Percentiles rank a stretch among this genome's conserved stretches.
These are phyloP conservation scores for Triplophysa tibetana DNA, from an alignment of 2,113 vertebrate species.

Conservation along the genomic window DNA sequence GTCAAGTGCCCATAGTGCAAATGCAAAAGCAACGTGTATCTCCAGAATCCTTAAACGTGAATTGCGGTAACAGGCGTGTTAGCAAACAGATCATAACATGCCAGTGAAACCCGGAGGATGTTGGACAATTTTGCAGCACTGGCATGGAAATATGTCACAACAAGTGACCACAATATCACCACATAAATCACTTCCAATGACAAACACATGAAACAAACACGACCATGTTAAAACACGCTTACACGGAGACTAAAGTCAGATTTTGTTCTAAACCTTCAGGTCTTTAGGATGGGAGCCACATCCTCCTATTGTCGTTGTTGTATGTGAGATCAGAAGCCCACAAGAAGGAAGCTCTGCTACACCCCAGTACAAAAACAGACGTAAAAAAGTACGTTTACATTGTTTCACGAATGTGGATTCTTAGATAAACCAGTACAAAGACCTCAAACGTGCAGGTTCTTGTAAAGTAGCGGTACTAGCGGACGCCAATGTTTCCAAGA, in stretches of 20 bases:
- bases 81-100: neutral
- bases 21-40: neutral
- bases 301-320: constrained; percentile 72
- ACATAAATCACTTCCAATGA: neutral
- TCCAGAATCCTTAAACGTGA: neutral
- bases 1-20: neutral
- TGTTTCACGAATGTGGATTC: constrained; percentile 5
- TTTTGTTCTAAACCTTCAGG: neutral
- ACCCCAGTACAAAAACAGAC: constrained; percentile 57
- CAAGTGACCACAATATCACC: neutral
- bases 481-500: too few species aligned
- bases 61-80: neutral
- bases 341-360: constrained; percentile 33
- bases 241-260: neutral
- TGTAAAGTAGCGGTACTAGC: too few species aligned
- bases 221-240: neutral
- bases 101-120: neutral
- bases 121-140: too few species aligned
- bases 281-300: constrained; percentile 56
- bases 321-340: constrained; percentile 45
- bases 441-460: neutral
- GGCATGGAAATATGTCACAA: too few species aligned
- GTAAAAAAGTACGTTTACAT: neutral
- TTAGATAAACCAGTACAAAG: neutral
- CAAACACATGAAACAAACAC: neutral